These are phyloP conservation scores for Diadegma fenestrale DNA, from an alignment of 2,888 invertebrate species.

Conservation along the genomic window DNA sequence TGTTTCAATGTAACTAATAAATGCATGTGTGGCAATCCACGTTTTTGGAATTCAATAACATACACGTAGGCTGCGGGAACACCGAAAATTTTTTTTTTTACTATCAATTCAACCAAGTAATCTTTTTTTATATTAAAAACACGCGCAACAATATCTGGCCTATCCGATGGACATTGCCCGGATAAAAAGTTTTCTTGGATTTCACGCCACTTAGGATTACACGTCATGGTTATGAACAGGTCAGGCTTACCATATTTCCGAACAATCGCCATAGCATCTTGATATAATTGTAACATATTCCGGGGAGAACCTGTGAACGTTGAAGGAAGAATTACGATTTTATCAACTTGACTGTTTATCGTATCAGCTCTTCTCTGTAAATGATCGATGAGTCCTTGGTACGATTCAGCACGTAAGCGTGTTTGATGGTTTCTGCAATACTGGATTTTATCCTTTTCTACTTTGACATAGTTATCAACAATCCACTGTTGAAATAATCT, in stretches of 20 bases:
- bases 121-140: conserved; percentile 57
- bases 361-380: conserved; percentile 42
- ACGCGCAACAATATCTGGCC: no score
- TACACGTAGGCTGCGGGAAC: conserved; percentile 52
- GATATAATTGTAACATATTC: conserved; percentile 69
- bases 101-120: conserved; percentile 39
- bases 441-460: conserved; percentile 61
- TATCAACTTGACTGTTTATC: conserved; percentile 54
- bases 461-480: conserved; percentile 65
- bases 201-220: no score
- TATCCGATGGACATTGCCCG: no score
- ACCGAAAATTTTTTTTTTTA: conserved; percentile 62
- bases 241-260: conserved; percentile 67
- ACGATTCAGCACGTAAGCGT: conserved; percentile 62
- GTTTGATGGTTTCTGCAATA: conserved; percentile 60
- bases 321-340: conserved; percentile 68
- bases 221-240: no score
- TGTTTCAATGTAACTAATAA: conserved; percentile 75
- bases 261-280: conserved; percentile 70
- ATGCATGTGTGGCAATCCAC: conserved; percentile 77
- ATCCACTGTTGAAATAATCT: conserved; percentile 66
- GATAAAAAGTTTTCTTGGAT: no score
- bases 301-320: conserved; percentile 68
- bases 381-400: conserved; percentile 37
- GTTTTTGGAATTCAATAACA: conserved; percentile 74